Evolutionary conservation across 2,113 vertebrate genomes (phyloP).

Genomic region (Lanius collurio): DNA sequence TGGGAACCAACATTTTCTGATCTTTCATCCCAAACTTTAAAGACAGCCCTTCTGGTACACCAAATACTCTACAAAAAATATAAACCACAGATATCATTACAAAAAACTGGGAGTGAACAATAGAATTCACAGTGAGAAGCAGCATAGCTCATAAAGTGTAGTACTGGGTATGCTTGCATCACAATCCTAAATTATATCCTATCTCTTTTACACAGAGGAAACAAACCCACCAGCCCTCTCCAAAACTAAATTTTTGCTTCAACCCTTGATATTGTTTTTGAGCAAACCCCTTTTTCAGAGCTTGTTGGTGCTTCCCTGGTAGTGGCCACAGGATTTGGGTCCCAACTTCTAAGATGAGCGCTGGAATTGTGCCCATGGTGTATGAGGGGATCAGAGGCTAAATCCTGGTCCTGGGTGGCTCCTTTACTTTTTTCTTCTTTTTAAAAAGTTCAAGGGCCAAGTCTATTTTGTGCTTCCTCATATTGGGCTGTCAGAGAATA

Average conservation of each 20-base stretch:
- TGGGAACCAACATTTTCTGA: not conserved
- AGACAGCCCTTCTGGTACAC: not conserved
- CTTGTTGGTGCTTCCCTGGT: not conserved
- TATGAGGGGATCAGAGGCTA: not conserved
- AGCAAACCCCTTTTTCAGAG: not conserved
- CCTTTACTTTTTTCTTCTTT: not conserved
- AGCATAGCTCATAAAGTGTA: not conserved
- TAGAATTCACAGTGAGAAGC: not conserved
- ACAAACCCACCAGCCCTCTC: not conserved
- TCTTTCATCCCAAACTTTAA: not conserved
- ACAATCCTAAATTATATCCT: not conserved
- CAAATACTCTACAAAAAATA: not conserved
- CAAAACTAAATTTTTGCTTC: not conserved
- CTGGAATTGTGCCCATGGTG: rapidly evolving
- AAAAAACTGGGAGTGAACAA: not conserved
- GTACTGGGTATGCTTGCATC: not conserved
- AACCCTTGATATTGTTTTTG: not conserved
- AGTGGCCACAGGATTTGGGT: not conserved
- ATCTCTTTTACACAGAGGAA: not conserved
- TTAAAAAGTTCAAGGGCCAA: not conserved
- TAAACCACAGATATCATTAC: not conserved
- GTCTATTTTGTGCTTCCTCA: not conserved
- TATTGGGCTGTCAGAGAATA: not conserved
- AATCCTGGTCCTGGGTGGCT: not conserved
- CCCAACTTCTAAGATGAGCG: rapidly evolving